Percentiles rank a stretch among this genome's conserved stretches.
Evolutionary conservation across 2,888 invertebrate species (phyloP).

Genomic region (Ophonus ardosiacus): DNA sequence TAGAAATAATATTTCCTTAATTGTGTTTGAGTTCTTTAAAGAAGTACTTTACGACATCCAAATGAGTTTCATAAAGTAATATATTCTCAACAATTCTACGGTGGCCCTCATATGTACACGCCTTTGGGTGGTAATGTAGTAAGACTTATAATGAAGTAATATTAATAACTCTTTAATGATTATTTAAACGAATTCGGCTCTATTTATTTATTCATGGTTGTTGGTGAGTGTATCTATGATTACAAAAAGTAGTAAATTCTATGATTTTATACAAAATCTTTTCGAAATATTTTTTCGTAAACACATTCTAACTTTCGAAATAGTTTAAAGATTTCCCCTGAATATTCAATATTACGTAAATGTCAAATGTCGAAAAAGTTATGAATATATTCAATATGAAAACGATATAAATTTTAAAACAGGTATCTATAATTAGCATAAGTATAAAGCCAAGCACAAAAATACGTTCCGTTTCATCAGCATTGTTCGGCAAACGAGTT

Average conservation of each 20-base stretch:
- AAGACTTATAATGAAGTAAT: no score
- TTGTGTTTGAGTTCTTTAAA: no score
- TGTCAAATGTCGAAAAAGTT: constrained; percentile 29
- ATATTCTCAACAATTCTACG: no score
- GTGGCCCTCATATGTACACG: no score
- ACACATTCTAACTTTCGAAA: constrained; percentile 35
- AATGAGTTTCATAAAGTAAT: no score
- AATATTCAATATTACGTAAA: constrained; percentile 35
- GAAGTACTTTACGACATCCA: no score
- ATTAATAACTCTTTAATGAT: no score
- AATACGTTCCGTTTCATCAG: neutral
- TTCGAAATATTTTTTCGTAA: constrained; percentile 19
- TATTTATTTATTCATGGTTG: no score
- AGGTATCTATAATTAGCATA: constrained; percentile 30
- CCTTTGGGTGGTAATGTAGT: no score
- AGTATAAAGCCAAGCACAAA: neutral
- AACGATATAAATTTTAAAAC: constrained; percentile 13
- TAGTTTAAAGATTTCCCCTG: constrained; percentile 25
- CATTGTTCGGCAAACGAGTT: neutral
- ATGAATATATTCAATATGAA: constrained; percentile 1
- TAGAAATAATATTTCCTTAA: no score
- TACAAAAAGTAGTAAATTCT: neutral
- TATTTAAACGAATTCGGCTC: no score
- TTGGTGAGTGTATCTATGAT: no score
- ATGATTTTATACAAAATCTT: neutral